These are phyloP conservation scores for Tylochromis polylepis DNA, from an alignment of 2,113 vertebrate species.

Conservation along the genomic window DNA sequence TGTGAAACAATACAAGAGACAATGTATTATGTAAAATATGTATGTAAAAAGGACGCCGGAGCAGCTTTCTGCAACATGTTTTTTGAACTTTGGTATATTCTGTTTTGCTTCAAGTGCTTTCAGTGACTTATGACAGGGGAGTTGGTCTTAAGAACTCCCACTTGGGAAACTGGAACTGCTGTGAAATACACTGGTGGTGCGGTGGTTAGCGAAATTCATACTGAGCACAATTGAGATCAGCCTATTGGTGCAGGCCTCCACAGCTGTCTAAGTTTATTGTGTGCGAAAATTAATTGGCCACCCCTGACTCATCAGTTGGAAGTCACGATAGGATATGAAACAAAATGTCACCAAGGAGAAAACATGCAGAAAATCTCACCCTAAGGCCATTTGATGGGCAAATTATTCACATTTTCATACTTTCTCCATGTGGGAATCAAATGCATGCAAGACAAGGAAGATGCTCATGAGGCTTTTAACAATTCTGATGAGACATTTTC, in stretches of 20 bases:
- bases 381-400: not conserved
- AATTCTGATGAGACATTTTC: not conserved
- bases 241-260: not conserved
- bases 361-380: not conserved
- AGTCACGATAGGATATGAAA: not conserved
- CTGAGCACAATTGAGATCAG: not conserved
- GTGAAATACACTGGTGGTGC: not conserved
- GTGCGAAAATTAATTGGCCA: not conserved
- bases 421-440: not conserved
- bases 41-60: not conserved
- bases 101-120: not conserved
- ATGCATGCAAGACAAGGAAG: not conserved
- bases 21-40: not conserved
- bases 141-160: not conserved
- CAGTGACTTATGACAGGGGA: not conserved
- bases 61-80: not conserved
- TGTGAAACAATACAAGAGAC: not conserved
- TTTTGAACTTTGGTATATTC: not conserved
- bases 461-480: not conserved
- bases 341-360: not conserved
- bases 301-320: not conserved
- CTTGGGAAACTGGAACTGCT: not conserved
- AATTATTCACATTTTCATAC: not conserved
- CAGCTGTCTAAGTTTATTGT: not conserved
- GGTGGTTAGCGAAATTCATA: not conserved